These are phyloP conservation scores for Hippopotamus amphibius DNA, from an alignment of 2,113 vertebrate genomes.

Conservation along the genomic window DNA sequence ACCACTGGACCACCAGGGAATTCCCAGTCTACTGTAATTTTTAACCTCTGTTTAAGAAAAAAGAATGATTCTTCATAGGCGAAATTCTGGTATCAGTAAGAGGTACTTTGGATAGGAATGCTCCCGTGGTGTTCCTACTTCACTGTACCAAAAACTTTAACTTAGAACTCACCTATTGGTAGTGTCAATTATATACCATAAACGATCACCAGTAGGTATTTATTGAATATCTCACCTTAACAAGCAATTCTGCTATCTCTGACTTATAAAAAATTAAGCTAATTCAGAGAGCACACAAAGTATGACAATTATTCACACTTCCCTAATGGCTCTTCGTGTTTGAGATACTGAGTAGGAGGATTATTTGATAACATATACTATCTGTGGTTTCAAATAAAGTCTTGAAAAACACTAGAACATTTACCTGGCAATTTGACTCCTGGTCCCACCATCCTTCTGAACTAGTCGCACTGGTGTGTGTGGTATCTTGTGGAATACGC, in stretches of 20 bases:
- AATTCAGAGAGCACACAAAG: slow-evolving; percentile 20
- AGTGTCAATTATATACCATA: background rate
- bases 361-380: background rate
- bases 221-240: background rate
- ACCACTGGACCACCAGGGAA: background rate
- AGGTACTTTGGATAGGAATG: background rate
- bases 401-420: slow-evolving; percentile 39
- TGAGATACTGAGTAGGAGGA: background rate
- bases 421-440: slow-evolving; percentile 87
- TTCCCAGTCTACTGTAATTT: background rate
- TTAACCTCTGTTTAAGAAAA: slow-evolving; percentile 9
- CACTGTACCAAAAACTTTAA: background rate
- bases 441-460: slow-evolving; percentile 94
- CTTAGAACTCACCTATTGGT: background rate
- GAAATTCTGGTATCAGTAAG: background rate
- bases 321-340: background rate
- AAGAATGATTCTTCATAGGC: background rate
- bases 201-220: background rate
- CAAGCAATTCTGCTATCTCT: slow-evolving; percentile 26
- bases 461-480: slow-evolving; percentile 86
- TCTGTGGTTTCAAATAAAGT: slow-evolving; percentile 10
- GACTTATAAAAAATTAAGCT: slow-evolving; percentile 40
- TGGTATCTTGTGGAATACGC: slow-evolving; percentile 92
- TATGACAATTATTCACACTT: background rate
- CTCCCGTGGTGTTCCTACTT: background rate